Conservation (phyloP, 2,113 vertebrate genomes). For the Colistium nudipinnis region DNA sequence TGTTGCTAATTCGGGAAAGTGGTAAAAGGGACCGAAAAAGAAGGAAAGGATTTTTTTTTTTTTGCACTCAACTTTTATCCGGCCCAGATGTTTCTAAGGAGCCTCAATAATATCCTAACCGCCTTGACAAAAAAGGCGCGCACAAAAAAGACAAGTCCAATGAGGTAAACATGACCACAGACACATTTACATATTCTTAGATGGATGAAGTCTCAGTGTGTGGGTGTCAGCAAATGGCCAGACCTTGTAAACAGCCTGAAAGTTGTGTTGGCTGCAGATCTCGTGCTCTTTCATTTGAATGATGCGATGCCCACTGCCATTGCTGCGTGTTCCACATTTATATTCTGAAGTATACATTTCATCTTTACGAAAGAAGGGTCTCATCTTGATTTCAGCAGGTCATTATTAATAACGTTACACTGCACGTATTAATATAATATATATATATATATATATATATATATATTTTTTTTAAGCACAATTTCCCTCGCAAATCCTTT, state of each 20-base stretch:
- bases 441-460: neutral
- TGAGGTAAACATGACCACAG: constrained; percentile 30
- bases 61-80: too few species aligned
- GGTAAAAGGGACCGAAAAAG: constrained; percentile 15
- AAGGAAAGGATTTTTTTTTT: too few species aligned
- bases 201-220: constrained; percentile 18
- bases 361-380: neutral
- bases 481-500: constrained; percentile 31
- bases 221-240: constrained; percentile 23
- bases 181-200: constrained; percentile 39
- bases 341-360: constrained; percentile 22
- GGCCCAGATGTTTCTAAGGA: too few species aligned
- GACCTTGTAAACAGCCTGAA: constrained; percentile 30
- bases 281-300: constrained; percentile 33
- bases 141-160: neutral
- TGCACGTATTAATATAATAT: neutral
- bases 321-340: neutral
- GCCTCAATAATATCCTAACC: neutral
- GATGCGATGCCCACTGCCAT: constrained; percentile 4
- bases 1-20: constrained; percentile 52
- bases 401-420: constrained; percentile 11
- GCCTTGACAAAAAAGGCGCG: neutral
- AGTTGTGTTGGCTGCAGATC: constrained; percentile 16
- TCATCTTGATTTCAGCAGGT: constrained; percentile 20
- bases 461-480: constrained; percentile 6